phyloP scores from a whole-genome alignment of 2,113 vertebrate genomes.

The Bucco capensis region DNA sequence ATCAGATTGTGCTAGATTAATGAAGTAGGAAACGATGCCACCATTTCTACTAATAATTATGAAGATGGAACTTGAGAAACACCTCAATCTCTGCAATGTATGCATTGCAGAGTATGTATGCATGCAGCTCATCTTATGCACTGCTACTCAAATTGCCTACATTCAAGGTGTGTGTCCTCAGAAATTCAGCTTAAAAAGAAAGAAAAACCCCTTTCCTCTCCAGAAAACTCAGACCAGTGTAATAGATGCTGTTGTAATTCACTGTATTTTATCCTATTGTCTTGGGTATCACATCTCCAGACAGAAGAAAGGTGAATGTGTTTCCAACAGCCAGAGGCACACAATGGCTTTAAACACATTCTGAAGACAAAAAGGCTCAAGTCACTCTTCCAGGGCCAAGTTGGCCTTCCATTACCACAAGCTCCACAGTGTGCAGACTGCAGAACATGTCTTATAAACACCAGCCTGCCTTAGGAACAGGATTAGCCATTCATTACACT shows the following conservation, averaged over 20 bases:
- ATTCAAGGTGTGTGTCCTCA: background rate
- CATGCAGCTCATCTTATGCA: background rate
- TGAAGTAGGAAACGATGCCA: background rate
- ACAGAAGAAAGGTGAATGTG: background rate
- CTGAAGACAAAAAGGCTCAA: background rate
- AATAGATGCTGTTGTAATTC: background rate
- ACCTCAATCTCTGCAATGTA: background rate
- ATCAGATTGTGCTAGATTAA: background rate
- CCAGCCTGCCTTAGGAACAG: background rate
- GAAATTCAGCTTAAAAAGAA: background rate
- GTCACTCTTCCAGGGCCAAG: background rate
- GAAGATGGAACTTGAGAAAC: background rate
- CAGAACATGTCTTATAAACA: background rate
- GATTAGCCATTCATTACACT: background rate
- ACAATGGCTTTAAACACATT: background rate
- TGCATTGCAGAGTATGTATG: too few species aligned
- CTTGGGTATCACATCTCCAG: background rate
- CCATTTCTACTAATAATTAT: background rate
- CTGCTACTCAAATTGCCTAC: background rate
- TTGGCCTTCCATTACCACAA: background rate
- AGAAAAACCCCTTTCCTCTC: background rate
- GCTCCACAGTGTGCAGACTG: background rate
- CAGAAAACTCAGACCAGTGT: background rate
- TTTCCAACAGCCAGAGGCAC: background rate
- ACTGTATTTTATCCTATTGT: background rate